These are phyloP conservation scores for Yoshiicerus persimilis DNA, from an alignment of 1,140 invertebrate genomes.

Conservation along the genomic window DNA sequence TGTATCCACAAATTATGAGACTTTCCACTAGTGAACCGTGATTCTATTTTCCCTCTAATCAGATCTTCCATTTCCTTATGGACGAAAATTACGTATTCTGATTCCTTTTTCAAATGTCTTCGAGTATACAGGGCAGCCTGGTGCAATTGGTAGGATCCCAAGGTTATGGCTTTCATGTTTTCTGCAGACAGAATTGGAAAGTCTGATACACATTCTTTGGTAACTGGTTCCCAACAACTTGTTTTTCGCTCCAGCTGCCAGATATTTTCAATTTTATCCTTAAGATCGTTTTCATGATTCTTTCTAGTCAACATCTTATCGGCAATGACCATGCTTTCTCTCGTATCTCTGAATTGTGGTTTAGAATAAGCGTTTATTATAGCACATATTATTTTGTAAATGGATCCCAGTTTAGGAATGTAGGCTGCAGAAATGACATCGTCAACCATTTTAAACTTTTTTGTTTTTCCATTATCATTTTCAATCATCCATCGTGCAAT, in stretches of 20 bases:
- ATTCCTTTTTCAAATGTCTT: neutral
- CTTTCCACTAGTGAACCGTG: neutral
- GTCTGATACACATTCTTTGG: neutral
- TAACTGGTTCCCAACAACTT: neutral
- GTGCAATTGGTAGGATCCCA: neutral
- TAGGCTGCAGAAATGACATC: neutral
- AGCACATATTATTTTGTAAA: neutral
- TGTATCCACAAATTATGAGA: neutral
- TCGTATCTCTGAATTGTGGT: neutral
- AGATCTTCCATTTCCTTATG: neutral
- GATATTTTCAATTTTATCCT: neutral
- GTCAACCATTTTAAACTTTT: constrained; percentile 27
- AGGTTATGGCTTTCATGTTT: neutral
- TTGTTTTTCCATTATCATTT: constrained; percentile 49
- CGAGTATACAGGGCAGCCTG: neutral
- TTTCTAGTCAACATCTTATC: neutral
- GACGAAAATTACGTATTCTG: neutral
- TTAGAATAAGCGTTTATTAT: neutral
- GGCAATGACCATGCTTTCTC: neutral
- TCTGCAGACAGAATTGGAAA: neutral
- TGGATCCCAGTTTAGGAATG: neutral
- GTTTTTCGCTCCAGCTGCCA: neutral
- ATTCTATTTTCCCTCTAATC: neutral
- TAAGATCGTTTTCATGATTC: neutral
- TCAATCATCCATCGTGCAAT: neutral